Conservation (phyloP, 2,888 invertebrate species). For the Lithodes maja region DNA sequence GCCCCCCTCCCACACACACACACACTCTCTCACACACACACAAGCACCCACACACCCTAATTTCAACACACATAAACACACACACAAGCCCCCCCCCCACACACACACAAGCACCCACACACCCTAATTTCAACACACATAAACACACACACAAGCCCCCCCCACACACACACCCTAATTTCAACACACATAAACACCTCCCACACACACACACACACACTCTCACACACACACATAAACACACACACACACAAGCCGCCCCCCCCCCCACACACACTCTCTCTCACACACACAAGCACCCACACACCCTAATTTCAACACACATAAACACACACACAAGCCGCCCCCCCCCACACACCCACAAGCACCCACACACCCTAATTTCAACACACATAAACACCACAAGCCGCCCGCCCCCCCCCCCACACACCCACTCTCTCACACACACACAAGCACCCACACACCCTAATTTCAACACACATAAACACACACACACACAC, state of each 20-base stretch:
- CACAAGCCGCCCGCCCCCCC: background rate
- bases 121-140: background rate
- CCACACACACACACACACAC: background rate
- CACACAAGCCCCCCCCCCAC: background rate
- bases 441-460: slow-evolving; percentile 19
- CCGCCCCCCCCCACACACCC: too few relatives aligned
- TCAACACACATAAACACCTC: background rate
- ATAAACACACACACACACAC: slow-evolving; percentile 9
- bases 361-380: background rate
- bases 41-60: background rate
- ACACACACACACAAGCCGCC: background rate
- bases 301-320: background rate
- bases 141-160: slow-evolving; percentile 10
- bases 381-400: background rate
- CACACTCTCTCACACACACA: background rate
- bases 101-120: slow-evolving; percentile 1
- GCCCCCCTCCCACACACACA: background rate
- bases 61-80: background rate
- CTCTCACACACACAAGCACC: background rate
- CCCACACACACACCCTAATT: slow-evolving; percentile 6
- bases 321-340: background rate
- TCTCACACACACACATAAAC: background rate
- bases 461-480: too few relatives aligned
- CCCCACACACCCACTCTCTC: background rate
- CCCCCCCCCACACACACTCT: background rate